Base-by-base conservation (phyloP, 2,888 invertebrate genomes). In the Tachina grossa region DNA sequence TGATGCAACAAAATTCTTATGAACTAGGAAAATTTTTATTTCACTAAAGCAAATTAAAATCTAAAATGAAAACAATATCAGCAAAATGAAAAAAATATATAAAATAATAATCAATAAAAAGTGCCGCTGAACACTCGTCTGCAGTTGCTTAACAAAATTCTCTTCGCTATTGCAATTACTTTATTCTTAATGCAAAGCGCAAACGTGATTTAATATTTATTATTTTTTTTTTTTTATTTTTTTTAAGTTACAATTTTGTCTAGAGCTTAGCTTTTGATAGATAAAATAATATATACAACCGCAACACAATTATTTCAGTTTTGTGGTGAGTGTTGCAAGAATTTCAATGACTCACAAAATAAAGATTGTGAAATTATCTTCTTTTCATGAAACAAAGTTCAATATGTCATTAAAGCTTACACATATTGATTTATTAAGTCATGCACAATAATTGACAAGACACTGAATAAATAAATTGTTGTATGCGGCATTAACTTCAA, bases 271-370 rank as follows among this genome's bases (percentile, higher is more conserved):
- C 13, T 69, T 68, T 22, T 39, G 6, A 41, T 13, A 47, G 57
- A 57, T 57, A 77, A 66, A 55, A 47, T 47, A 49, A 39, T 43
- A 19, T 31, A 31, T 6, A 39, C 11, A 68, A 59, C 45, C 19
- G 66, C 9, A n/a, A n/a, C n/a, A 43, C n/a, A 69, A 57, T 51
- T 65, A 47, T 57, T 13, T n/a, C n/a, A 57, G 39, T 13, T 47
- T 55, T 76, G 65, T 43, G 31, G 11, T 55, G 16, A 13, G 45
- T 31, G 63, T 71, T 61, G 39, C n/a, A 79, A 71, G n/a, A 61
- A 69, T 31, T 19, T 9, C 53, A 53, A 55, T 79, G 78, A 79
- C 16, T 79, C 71, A 71, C 55, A n/a, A 53, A 53, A 68, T 11
- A 53, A 55, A 11, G 63, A 79, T 71, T 61, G 63, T 79, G 43